Evolutionary conservation across 23 tunicate genomes (phyloP).

Genomic region (Ascidia mentula): DNA sequence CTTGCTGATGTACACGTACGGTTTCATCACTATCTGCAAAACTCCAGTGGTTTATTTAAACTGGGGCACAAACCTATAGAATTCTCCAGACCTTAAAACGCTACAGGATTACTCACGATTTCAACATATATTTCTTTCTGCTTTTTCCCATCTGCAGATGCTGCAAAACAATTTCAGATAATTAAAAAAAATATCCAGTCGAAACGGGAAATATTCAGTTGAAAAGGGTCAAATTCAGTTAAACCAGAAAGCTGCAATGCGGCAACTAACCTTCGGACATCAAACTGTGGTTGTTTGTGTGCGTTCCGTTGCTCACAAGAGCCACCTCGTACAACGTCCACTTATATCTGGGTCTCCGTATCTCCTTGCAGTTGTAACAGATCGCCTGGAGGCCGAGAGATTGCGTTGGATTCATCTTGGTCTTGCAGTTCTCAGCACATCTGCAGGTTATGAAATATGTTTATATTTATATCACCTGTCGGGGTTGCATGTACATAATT

Average conservation of each 20-base stretch:
- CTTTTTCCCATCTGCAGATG: not conserved
- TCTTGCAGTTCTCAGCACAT: slow-evolving; percentile 87
- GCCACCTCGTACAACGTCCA: slow-evolving; percentile 65
- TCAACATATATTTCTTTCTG: not conserved
- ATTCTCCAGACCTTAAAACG: too few species aligned
- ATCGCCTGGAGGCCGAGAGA: slow-evolving; percentile 67
- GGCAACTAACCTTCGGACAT: not conserved
- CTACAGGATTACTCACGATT: not conserved
- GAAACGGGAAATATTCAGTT: too few species aligned
- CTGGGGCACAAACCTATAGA: too few species aligned
- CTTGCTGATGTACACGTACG: not conserved
- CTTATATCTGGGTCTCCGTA: slow-evolving; percentile 56
- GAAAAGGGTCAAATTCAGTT: too few species aligned
- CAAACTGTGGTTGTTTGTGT: not conserved
- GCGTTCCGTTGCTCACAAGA: not conserved
- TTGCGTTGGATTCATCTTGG: slow-evolving; percentile 87
- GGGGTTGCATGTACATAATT: too few species aligned
- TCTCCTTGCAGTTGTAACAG: slow-evolving; percentile 61
- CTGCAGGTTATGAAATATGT: too few species aligned
- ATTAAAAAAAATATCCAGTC: too few species aligned
- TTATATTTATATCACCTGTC: too few species aligned
- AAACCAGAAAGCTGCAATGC: too few species aligned
- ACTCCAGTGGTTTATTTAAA: too few species aligned
- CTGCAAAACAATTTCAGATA: too few species aligned
- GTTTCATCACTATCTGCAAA: not conserved